Evolutionary conservation across 1,140 invertebrate genomes (phyloP).

Genomic region (Musca domestica): DNA sequence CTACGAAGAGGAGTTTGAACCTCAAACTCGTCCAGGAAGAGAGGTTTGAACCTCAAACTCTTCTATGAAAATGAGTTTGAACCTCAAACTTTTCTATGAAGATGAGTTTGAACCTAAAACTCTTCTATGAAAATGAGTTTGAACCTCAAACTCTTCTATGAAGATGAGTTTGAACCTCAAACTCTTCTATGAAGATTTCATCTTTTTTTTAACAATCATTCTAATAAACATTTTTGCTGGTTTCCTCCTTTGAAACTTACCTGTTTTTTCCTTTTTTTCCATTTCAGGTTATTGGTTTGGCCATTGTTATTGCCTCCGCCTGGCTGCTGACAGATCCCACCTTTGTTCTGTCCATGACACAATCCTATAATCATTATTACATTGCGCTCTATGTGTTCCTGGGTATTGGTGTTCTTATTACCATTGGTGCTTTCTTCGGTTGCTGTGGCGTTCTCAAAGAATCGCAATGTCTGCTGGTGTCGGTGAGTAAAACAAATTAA

Average conservation of each 20-base stretch:
- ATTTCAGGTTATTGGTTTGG: slow-evolving; percentile 71
- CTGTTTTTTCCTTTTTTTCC: slow-evolving; percentile 26
- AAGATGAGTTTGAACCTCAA: too few relatives aligned
- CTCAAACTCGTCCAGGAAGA: too few relatives aligned
- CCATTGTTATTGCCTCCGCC: slow-evolving; percentile 64
- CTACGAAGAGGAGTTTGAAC: not conserved
- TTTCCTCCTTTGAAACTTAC: not conserved
- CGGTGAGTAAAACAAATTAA: slow-evolving; percentile 58
- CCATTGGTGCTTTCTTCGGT: slow-evolving; percentile 84
- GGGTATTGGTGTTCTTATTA: slow-evolving; percentile 71
- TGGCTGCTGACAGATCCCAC: slow-evolving; percentile 78
- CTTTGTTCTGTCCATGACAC: slow-evolving; percentile 68
- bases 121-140: too few relatives aligned
- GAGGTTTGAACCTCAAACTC: too few relatives aligned
- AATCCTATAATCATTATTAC: slow-evolving; percentile 68
- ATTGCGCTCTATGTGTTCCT: slow-evolving; percentile 75
- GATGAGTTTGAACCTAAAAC: too few relatives aligned
- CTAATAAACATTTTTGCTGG: too few relatives aligned
- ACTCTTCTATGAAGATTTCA: too few relatives aligned
- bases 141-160: too few relatives aligned
- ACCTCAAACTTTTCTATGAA: too few relatives aligned
- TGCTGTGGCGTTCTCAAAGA: slow-evolving; percentile 87
- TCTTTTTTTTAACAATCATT: too few relatives aligned
- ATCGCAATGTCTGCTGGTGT: slow-evolving; percentile 81
- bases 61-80: too few relatives aligned